Conservation (phyloP, 1,140 invertebrate species). For the Nasonia giraulti region DNA sequence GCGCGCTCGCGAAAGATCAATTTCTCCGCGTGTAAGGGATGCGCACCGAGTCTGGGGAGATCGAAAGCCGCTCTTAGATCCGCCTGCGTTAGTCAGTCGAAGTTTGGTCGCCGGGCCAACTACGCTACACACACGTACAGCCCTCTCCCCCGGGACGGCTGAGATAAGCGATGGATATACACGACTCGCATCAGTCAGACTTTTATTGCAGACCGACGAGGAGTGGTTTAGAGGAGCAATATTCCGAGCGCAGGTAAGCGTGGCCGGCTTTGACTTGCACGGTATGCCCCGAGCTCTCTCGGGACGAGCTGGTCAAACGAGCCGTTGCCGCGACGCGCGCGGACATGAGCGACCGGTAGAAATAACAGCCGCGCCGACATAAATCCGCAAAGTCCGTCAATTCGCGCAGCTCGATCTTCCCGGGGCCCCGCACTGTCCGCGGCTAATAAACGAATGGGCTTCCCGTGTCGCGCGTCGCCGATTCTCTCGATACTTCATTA, state of each 20-base stretch:
- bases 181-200: too few species aligned
- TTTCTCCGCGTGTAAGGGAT: constrained; percentile 12
- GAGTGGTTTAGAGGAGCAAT: too few species aligned
- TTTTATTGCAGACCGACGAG: too few species aligned
- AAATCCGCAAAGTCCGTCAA: too few species aligned
- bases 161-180: neutral
- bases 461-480: neutral
- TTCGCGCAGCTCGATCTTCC: too few species aligned
- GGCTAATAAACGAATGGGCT: constrained; percentile 1
- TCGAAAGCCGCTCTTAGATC: neutral
- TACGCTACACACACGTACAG: neutral
- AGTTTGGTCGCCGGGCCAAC: neutral
- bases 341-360: too few species aligned
- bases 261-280: too few species aligned
- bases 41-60: neutral
- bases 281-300: neutral
- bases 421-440: neutral
- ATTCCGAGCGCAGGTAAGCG: too few species aligned
- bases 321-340: neutral
- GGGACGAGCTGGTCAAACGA: constrained; percentile 12
- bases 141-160: neutral
- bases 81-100: neutral
- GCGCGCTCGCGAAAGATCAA: constrained; percentile 36
- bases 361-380: too few species aligned
- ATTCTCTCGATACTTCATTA: neutral